Percentiles rank a stretch among this genome's conserved stretches.
Conservation (phyloP, 2,888 invertebrate genomes). For the Ormyrus nitidulus region DNA sequence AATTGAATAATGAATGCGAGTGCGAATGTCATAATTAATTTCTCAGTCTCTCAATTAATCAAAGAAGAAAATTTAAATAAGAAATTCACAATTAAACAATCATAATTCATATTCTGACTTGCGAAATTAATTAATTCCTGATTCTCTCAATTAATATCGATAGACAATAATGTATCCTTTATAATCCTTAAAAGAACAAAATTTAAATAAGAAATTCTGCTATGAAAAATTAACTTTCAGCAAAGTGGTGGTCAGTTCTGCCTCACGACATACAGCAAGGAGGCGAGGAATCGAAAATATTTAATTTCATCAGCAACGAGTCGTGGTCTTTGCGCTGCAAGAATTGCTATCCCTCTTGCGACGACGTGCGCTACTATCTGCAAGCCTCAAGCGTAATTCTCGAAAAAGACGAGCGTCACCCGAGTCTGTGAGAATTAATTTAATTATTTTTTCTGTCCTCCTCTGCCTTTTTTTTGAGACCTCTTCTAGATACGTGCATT, state of each 20-base stretch:
- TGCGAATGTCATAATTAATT: too few species aligned
- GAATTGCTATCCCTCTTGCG: conserved; percentile 66
- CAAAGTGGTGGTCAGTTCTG: conserved; percentile 76
- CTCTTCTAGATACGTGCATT: background rate
- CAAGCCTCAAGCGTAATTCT: conserved; percentile 47
- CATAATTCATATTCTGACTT: too few species aligned
- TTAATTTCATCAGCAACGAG: conserved; percentile 17
- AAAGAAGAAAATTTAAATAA: too few species aligned
- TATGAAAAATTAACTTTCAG: conserved; percentile 61
- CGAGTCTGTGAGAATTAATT: conserved; percentile 36
- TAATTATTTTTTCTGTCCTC: background rate
- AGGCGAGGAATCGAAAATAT: conserved; percentile 33
- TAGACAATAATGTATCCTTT: too few species aligned
- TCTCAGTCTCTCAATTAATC: too few species aligned
- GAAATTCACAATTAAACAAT: too few species aligned
- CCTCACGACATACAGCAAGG: conserved; percentile 61
- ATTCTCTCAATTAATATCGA: too few species aligned
- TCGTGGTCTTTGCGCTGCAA: conserved; percentile 59
- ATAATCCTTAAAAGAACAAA: too few species aligned
- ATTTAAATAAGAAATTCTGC: background rate
- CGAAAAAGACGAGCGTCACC: conserved; percentile 6
- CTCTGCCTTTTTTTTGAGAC: too few species aligned
- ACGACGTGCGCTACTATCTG: conserved; percentile 63
- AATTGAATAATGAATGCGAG: too few species aligned
- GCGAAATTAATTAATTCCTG: too few species aligned